These are phyloP conservation scores for Trematocara marginatum DNA, from an alignment of 2,113 vertebrate genomes.

Conservation along the genomic window DNA sequence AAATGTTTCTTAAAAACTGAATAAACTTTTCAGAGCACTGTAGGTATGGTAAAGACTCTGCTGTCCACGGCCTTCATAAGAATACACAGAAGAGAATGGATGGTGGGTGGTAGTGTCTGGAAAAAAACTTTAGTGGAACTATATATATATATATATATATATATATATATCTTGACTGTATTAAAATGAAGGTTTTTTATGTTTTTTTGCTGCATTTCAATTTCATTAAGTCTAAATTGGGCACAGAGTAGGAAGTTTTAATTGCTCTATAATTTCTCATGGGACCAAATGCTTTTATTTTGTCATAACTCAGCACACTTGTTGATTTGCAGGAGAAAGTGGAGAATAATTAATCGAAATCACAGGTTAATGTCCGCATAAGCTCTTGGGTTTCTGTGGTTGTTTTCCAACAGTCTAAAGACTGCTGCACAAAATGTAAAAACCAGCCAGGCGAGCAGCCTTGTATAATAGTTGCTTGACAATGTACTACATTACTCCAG, in stretches of 20 bases:
- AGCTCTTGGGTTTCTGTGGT: neutral
- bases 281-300: neutral
- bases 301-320: neutral
- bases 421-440: neutral
- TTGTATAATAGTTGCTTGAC: neutral
- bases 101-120: neutral
- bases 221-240: neutral
- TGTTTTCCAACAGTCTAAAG: neutral
- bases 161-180: neutral
- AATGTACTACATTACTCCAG: neutral
- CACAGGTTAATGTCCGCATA: neutral
- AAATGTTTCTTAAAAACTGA: neutral
- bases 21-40: neutral
- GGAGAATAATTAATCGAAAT: neutral
- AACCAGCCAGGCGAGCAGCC: neutral
- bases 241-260: neutral
- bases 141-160: accelerated
- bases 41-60: neutral
- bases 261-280: neutral
- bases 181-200: accelerated
- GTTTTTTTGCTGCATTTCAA: neutral
- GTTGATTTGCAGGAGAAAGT: neutral
- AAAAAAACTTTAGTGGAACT: neutral
- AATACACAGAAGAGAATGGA: neutral
- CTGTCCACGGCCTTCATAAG: neutral